Base-by-base conservation (phyloP, 2,797 vertebrate genomes). In the Lates japonicus region DNA sequence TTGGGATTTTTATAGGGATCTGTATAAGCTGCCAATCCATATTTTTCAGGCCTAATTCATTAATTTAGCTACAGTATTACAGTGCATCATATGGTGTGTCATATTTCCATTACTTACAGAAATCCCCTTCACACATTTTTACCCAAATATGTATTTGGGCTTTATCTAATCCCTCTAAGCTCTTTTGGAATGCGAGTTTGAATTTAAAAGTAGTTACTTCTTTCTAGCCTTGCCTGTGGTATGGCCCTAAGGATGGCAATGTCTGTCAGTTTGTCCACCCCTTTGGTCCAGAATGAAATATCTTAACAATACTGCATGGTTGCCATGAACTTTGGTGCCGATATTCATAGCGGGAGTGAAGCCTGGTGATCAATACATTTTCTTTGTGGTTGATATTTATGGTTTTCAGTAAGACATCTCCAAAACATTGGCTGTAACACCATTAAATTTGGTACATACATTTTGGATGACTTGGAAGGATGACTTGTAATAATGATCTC, bases 1-100 rank as follows among this genome's bases (percentile, higher is more conserved):
- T 52, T 41, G 20, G 35, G 31, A 70, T 79, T 76, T 58, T 9
- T 19, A 62, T 71, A 48, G 7, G 33, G 20, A 70, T 75, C 46
- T 61, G 16, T 46, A 44, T 62, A 54, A 70, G 60, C 60, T 72
- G 60, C 12, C 42, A 64, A 25, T 61, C 74, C n/a, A 16, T 16
- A 5, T 22, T 64, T 70, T 69, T 3, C 20, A 64, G 9, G 29
- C 33, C 20, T 31, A 54, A 49, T 20, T 62, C 11, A 65, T 25
- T 76, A 33, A 62, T 63, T 62, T 31, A 51, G 57, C 8, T 42
- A 29, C 25, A 29, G 25, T 29, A 22, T 62, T 29, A 10, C 10
- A 35, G n/a, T 29, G 13, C 16, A 54, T 58, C 39, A 39, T 29
- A 58, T 51, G 35, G 42, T 66, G 44, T 67, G 37, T 70, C 14